Base-by-base conservation (phyloP, 2,113 vertebrate genomes). In the Telmatochromis brachygnathus region DNA sequence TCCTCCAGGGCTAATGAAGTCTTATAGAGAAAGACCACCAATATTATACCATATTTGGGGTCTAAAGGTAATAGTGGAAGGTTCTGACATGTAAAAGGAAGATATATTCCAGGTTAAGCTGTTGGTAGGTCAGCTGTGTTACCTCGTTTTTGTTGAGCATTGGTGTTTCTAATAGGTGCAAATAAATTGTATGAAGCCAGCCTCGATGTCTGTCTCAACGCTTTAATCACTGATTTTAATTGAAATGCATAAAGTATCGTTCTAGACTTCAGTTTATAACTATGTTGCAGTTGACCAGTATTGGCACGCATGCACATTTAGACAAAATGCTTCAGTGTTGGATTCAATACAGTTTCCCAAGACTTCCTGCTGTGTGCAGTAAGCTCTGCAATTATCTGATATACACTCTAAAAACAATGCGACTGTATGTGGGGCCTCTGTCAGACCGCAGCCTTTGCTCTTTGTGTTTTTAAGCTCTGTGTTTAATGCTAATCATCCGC, bases 401-500 rank as follows among this genome's bases (percentile, higher is more conserved):
- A 54, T 23, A 33, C 26, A 33, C 14, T 53, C 15, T 79, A 70
- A 14, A 23, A 70, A 70, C 65, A 70, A 42, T 26, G 37, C 7
- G 2, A 70, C 65, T 42, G 39, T 45, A 73, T 17, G 39, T 4
- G 39, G 39, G 39, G 68, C 68, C 21, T 45, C 39, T 45, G 37
- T 45, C 37, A 70, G n/a, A 42, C 7, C 5, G 7, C 65, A 42
- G 37, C n/a, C 65, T 42, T 39, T 23, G 65, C 37, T 42, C 5
- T 70, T 23, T 23, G 14, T 42, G 68, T 47, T 73, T 73, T 26
- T 47, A 47, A 47, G 21, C 84, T 87, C 62, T 42, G 81, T 82
- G 73, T 89, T 93, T 88, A 89, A 91, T 89, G 23, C 81, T 86
- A 83, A 93, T 93, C 65, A 54, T 86, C 83, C 81, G 45, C 87